Evolutionary conservation across 1,140 invertebrate species (phyloP).

Genomic region (Drosophila sp.): DNA sequence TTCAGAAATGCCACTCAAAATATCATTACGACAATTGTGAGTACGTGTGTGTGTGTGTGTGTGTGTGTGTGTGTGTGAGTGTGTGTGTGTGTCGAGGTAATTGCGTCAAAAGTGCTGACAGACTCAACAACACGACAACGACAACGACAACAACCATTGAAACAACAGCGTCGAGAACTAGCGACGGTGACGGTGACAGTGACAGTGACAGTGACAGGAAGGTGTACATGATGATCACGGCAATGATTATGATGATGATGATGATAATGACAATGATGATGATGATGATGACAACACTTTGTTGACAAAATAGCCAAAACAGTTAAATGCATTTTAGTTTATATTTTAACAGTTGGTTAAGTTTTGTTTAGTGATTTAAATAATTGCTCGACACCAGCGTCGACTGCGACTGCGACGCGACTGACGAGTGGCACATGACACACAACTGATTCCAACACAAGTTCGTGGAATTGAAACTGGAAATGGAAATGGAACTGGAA

Average conservation of each 20-base stretch:
- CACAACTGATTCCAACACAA: conserved; percentile 20
- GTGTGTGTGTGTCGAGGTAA: conserved; percentile 59
- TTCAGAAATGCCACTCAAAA: conserved; percentile 40
- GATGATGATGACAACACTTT: conserved; percentile 77
- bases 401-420: conserved; percentile 34
- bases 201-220: conserved; percentile 11
- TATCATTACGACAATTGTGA: conserved; percentile 57
- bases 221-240: not conserved
- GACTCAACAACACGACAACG: conserved; percentile 59
- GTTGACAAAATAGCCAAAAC: conserved; percentile 81
- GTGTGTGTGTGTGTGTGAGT: conserved; percentile 37
- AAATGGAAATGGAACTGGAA: conserved; percentile 12
- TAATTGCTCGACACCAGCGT: conserved; percentile 63
- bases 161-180: conserved; percentile 24
- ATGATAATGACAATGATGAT: conserved; percentile 39
- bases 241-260: conserved; percentile 24
- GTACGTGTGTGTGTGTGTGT: conserved; percentile 13
- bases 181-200: conserved; percentile 5
- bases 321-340: conserved; percentile 82
- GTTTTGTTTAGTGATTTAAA: conserved; percentile 81
- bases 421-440: conserved; percentile 39
- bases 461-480: conserved; percentile 13
- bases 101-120: conserved; percentile 77
- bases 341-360: conserved; percentile 83
- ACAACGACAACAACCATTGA: conserved; percentile 30